Evolutionary conservation across 2,888 invertebrate genomes (phyloP), one percentile per base, ranked within the genome.

Genomic region (Phragmatobia fuliginosa): DNA sequence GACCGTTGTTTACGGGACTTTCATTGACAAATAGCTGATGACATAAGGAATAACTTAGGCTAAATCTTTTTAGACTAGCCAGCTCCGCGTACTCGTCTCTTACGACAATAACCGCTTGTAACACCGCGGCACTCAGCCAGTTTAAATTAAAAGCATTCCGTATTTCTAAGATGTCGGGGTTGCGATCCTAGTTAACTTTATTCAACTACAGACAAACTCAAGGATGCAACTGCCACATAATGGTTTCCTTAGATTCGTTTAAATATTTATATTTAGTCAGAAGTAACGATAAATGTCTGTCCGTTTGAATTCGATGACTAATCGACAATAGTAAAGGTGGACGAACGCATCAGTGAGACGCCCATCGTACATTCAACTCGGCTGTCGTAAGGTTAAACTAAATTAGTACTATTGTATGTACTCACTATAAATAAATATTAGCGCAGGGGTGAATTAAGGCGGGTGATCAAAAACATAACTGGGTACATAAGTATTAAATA

Each of bases 271-370:
- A 52, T 52, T 33, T 65, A 38, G 56, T 36, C 8, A 63, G 33
- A 36, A 52, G 32, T 32, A 8, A n/a, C 49, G 70, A 77, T 73
- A 72, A 79, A 73, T 76, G 77, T 77, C 78, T 74, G 76, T 72
- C 79, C 81, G 81, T 80, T 81, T 82, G 73, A 82, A 84, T 83
- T 83, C 82, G 80, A 84, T 87, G 87, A 88, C 78, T 86, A 87
- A 86, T 83, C 74, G 66, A 71, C 67, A 66, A 63, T 70, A 76
- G 75, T 71, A 78, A 82, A 85, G 87, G 86, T 85, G 75, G 81
- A 81, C 80, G 85, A 72, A 83, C 84, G 81, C 76, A 64, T 73
- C 78, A 76, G 75, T 72, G 68, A 77, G 71, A 72, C 75, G 76
- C 60, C 72, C 60, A 65, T 70, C 71, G 87, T 83, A 71, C 87